Evolutionary conservation across 2,113 vertebrate genomes (phyloP).

Genomic region (Bubalus kerabau): DNA sequence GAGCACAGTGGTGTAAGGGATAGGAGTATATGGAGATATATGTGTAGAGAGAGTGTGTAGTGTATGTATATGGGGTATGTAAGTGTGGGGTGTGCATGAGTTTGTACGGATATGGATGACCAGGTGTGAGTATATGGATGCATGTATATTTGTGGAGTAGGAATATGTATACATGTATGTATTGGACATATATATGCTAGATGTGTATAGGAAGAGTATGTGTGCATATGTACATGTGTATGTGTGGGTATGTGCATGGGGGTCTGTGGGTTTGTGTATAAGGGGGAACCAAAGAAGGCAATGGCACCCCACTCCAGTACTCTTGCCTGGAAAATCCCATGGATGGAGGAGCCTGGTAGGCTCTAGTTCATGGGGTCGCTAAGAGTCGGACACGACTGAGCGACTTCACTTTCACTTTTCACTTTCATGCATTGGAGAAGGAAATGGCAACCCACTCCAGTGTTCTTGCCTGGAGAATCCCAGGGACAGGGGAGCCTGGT

Average conservation of each 20-base stretch:
- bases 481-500: too few relatives aligned
- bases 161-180: not conserved
- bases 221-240: not conserved
- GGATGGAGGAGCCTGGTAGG: too few relatives aligned
- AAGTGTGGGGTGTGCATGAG: not conserved
- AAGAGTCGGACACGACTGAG: too few relatives aligned
- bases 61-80: not conserved
- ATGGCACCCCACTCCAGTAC: too few relatives aligned
- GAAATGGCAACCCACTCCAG: too few relatives aligned
- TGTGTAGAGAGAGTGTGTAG: not conserved
- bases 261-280: not conserved
- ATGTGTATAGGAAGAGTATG: not conserved
- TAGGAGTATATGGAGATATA: not conserved
- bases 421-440: too few relatives aligned
- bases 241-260: too few relatives aligned
- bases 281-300: not conserved
- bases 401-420: too few relatives aligned
- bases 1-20: not conserved
- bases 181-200: not conserved
- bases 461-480: too few relatives aligned
- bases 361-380: too few relatives aligned
- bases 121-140: not conserved
- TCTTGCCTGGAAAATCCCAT: too few relatives aligned
- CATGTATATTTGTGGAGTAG: not conserved
- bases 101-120: not conserved